phyloP scores from a whole-genome alignment of 2,888 invertebrate species.

The Ectemnius cavifrons region DNA sequence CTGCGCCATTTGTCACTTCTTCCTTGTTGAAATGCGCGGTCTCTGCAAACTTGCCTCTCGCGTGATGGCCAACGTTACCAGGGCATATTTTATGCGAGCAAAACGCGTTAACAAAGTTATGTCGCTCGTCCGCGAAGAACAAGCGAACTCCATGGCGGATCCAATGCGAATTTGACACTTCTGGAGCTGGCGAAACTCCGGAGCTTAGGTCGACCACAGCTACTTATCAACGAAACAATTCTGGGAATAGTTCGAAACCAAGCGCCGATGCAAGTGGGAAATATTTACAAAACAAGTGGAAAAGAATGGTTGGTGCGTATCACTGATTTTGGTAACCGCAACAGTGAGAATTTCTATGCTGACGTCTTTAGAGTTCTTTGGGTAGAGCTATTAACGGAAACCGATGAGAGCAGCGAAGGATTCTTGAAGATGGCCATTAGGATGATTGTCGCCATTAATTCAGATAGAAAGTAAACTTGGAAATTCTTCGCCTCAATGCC shows the following conservation, averaged over 20 bases:
- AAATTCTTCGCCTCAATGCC: constrained; percentile 36
- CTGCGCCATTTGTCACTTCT: constrained; percentile 24
- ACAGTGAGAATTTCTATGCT: too few species aligned
- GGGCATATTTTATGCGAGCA: constrained; percentile 21
- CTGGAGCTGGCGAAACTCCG: constrained; percentile 1
- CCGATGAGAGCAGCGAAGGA: too few species aligned
- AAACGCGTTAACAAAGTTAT: constrained; percentile 25
- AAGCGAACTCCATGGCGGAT: neutral
- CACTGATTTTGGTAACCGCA: too few species aligned
- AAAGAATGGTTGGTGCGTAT: too few species aligned
- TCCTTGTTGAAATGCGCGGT: constrained; percentile 10
- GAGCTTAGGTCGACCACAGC: neutral
- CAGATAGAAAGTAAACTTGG: constrained; percentile 23
- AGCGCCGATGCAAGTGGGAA: too few species aligned
- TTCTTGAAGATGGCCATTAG: constrained; percentile 1
- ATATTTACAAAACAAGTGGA: too few species aligned
- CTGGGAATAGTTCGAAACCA: too few species aligned
- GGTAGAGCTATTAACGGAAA: too few species aligned
- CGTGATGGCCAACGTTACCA: neutral
- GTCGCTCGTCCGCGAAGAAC: neutral
- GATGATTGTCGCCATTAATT: constrained; percentile 46
- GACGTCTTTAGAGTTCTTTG: too few species aligned
- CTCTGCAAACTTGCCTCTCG: neutral
- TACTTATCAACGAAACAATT: too few species aligned
- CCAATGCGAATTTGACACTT: constrained; percentile 16